Conservation (phyloP, 2,888 invertebrate genomes). For the Yponomeuta sedellus region DNA sequence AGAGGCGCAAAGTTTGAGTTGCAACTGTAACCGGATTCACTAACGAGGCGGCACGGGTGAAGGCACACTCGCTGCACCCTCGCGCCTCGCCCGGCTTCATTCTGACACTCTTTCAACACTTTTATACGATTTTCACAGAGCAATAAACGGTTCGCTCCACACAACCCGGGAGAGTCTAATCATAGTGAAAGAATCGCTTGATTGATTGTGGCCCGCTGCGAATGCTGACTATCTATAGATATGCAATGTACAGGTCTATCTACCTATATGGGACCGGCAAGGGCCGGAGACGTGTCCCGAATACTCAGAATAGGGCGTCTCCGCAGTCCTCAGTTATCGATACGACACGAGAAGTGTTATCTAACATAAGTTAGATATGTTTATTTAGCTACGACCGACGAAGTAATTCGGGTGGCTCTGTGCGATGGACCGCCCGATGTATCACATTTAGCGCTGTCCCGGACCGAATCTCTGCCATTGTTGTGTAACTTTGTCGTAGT, state of each 20-base stretch:
- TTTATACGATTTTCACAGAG: not conserved
- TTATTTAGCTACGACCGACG: not conserved
- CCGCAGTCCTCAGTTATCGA: not conserved
- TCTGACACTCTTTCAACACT: not conserved
- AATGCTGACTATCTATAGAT: not conserved
- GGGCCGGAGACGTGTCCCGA: not conserved
- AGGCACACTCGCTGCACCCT: conserved; percentile 23
- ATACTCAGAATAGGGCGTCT: not conserved
- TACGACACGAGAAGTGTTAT: not conserved
- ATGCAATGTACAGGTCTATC: no score
- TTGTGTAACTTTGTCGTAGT: not conserved
- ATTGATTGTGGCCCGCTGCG: not conserved
- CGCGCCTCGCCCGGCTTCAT: conserved; percentile 16
- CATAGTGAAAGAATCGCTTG: conserved; percentile 1
- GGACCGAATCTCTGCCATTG: no score
- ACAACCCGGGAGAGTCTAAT: not conserved
- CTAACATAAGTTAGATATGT: conserved; percentile 1
- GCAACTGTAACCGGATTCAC: conserved; percentile 59
- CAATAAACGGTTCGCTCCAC: not conserved
- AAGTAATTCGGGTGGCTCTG: not conserved
- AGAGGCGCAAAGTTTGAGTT: conserved; percentile 59
- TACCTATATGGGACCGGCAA: not conserved
- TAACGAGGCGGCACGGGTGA: conserved; percentile 57
- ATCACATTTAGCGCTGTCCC: not conserved
- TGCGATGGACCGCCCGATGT: not conserved